phyloP scores from a whole-genome alignment of 64 coral and sea anemone genomes.

The Stylophora pistillata region DNA sequence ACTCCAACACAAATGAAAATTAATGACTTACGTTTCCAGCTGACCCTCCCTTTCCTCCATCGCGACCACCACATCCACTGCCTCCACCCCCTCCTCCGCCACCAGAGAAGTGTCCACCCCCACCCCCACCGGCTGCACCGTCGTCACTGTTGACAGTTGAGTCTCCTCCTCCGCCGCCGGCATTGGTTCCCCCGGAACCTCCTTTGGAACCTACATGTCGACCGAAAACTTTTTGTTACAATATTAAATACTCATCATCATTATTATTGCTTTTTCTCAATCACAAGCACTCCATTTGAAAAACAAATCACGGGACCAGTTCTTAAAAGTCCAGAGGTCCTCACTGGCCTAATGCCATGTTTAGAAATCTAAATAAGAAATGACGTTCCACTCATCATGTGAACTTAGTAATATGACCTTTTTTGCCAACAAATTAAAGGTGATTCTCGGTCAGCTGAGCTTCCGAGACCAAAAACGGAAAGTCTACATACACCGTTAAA shows the following conservation, averaged over 20 bases:
- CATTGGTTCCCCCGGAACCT: slow-evolving; percentile 58
- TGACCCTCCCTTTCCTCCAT: slow-evolving; percentile 60
- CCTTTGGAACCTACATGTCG: slow-evolving; percentile 54
- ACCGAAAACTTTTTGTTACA: not conserved
- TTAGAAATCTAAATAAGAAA: too few species aligned
- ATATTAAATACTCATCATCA: too few species aligned
- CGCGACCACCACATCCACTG: slow-evolving; percentile 18
- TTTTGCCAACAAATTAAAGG: not conserved
- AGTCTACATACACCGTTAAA: too few species aligned
- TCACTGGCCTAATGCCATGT: too few species aligned
- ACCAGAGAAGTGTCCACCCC: slow-evolving; percentile 78
- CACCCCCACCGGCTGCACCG: slow-evolving; percentile 70
- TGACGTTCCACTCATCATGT: too few species aligned
- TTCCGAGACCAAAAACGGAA: too few species aligned
- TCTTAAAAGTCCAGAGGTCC: too few species aligned
- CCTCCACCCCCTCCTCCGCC: slow-evolving; percentile 21
- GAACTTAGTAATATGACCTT: too few species aligned
- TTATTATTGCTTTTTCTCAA: too few species aligned
- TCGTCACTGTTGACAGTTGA: slow-evolving; percentile 47
- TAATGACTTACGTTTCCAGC: slow-evolving; percentile 35
- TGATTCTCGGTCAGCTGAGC: not conserved
- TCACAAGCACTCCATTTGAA: too few species aligned
- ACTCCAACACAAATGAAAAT: not conserved
- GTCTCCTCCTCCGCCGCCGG: slow-evolving; percentile 72
- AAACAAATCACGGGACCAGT: too few species aligned